Evolutionary conservation across 2,888 invertebrate species (phyloP).

Genomic region (Nipponacmea schrenckii): DNA sequence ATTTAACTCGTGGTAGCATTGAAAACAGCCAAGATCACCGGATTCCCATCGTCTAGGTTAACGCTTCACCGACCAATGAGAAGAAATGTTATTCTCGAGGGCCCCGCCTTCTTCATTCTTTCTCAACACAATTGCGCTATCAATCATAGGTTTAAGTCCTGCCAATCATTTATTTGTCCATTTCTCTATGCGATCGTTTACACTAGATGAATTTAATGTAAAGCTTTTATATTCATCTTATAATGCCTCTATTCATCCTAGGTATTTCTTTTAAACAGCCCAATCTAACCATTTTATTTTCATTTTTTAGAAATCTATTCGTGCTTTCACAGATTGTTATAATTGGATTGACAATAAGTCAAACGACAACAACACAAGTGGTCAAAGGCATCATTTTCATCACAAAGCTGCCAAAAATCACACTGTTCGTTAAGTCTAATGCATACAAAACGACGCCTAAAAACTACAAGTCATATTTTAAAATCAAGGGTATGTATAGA

Average conservation of each 20-base stretch:
- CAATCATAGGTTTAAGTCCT: conserved; percentile 49
- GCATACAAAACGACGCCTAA: conserved; percentile 8
- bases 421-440: conserved; percentile 1
- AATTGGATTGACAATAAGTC: conserved; percentile 22
- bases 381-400: conserved; percentile 11
- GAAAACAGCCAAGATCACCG: conserved; percentile 17
- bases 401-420: conserved; percentile 4
- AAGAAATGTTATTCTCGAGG: conserved; percentile 32
- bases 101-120: conserved; percentile 48
- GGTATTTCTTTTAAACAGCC: conserved; percentile 21
- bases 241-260: conserved; percentile 28
- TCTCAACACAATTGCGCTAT: conserved; percentile 38
- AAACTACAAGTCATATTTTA: neutral
- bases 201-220: conserved; percentile 17
- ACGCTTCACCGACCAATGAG: conserved; percentile 36
- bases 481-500: too few species aligned
- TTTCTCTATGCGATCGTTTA: conserved; percentile 31
- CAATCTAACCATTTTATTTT: conserved; percentile 23
- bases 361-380: conserved; percentile 19
- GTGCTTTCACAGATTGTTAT: conserved; percentile 22
- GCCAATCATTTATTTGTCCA: conserved; percentile 58
- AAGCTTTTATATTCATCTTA: conserved; percentile 15
- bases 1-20: conserved; percentile 22
- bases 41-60: neutral
- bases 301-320: conserved; percentile 17